These are phyloP conservation scores for Drosophila barbarae DNA, from an alignment of 2,888 invertebrate species.

Conservation along the genomic window DNA sequence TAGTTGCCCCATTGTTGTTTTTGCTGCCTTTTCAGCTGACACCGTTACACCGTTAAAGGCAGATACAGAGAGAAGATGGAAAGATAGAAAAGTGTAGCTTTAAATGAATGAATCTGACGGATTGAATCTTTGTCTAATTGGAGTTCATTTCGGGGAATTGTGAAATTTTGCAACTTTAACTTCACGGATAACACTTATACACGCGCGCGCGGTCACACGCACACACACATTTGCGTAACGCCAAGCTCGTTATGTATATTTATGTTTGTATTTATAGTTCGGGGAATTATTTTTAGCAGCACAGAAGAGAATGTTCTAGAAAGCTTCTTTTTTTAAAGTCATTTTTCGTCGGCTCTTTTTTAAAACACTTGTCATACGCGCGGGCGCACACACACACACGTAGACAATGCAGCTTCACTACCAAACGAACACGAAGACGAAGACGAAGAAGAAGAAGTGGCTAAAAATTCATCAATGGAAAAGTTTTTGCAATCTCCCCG, in stretches of 20 bases:
- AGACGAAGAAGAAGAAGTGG: slow-evolving; percentile 15
- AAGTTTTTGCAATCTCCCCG: slow-evolving; percentile 65
- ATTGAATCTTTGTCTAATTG: slow-evolving; percentile 3
- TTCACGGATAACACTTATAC: slow-evolving; percentile 13
- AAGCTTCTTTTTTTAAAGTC: slow-evolving; percentile 16
- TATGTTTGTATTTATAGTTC: slow-evolving; percentile 10
- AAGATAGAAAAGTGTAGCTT: slow-evolving; percentile 7
- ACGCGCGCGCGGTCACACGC: background rate
- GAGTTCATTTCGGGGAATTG: slow-evolving; percentile 29
- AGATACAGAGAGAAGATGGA: background rate
- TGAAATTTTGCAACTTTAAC: slow-evolving; percentile 37
- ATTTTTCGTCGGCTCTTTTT: slow-evolving; percentile 10
- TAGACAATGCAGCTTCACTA: slow-evolving; percentile 22
- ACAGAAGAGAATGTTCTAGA: slow-evolving; percentile 51
- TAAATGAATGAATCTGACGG: background rate
- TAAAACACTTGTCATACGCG: slow-evolving; percentile 7
- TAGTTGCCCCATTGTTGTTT: slow-evolving; percentile 24
- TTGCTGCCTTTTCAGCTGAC: slow-evolving; percentile 21
- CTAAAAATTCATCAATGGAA: slow-evolving; percentile 69
- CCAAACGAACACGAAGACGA: slow-evolving; percentile 13
- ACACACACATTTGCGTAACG: slow-evolving; percentile 1
- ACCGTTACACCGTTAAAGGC: slow-evolving; percentile 14
- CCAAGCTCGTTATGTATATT: slow-evolving; percentile 12
- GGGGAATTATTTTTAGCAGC: slow-evolving; percentile 17
- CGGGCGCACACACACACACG: background rate